Base-by-base conservation (phyloP, 2,888 invertebrate species). In the Calameuta idolon region DNA sequence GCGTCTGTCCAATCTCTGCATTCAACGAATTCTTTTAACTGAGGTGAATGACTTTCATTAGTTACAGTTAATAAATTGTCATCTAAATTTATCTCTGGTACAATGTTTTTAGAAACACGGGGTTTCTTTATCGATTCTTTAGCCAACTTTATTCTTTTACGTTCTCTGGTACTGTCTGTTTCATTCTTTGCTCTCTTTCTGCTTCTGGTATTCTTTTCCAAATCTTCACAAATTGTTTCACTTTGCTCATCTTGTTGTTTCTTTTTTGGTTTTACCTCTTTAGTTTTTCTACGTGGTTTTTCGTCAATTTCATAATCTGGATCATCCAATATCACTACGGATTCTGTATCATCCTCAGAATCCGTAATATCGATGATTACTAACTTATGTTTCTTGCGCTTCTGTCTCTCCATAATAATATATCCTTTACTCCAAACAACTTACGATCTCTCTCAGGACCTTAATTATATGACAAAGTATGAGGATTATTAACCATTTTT, bases 1-100 rank as follows among this genome's bases (percentile, higher is more conserved):
- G 83, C 80, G 0, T 84, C 81, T 0, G 84, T 81, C 90, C 90
- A 90, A 69, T 89, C 85, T 12, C 11, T 69, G 12, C 79, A 82
- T 35, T 81, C 71, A 23, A 74, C 12, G 30, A 73, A 71, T 69
- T 69, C 31, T 31, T 75, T 34, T n/a, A 69, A 68, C 23, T 9
- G 23, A 23, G 55, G 23, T 2, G 55, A 23, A 76, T n/a, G 55
- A 76, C 68, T 35, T 12, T 34, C 15, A 55, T 76, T 23, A 34
- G 31, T 35, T 23, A 23, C 55, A 23, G 71, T 34, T 31, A 71
- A 34, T 33, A 34, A 71, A 31, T 31, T 11, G 23, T 71, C 15
- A 1, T 31, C 1, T 34, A 34, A 71, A 15, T 71, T 71, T 71
- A 12, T 71, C 71, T 31, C 71, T 23, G 31, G 4, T 31, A 33